phyloP scores from a whole-genome alignment of 2,888 invertebrate species.

The Mellilla xanthometata region DNA sequence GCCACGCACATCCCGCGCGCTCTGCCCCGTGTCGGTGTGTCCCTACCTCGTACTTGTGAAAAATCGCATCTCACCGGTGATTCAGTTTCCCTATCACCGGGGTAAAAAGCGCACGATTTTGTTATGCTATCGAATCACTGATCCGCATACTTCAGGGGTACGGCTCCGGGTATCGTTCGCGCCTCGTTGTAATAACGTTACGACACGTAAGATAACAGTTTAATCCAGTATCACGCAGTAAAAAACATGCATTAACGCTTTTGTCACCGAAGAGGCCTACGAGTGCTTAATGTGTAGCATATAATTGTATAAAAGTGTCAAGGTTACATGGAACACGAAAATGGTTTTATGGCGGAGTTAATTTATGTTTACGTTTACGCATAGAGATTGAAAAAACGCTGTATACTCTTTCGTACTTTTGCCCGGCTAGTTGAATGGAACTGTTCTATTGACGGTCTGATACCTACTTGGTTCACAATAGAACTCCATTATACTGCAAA shows the following conservation, averaged over 20 bases:
- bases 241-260: conserved; percentile 73
- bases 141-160: conserved; percentile 41
- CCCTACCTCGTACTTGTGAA: conserved; percentile 44
- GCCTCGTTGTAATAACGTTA: conserved; percentile 62
- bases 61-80: conserved; percentile 36
- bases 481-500: conserved; percentile 3
- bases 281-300: conserved; percentile 48
- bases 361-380: conserved; percentile 25
- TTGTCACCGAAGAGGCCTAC: conserved; percentile 42
- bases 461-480: conserved; percentile 1
- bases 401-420: conserved; percentile 9
- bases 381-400: conserved; percentile 12
- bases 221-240: conserved; percentile 73
- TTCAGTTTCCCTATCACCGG: conserved; percentile 34
- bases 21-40: conserved; percentile 60
- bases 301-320: conserved; percentile 51
- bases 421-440: conserved; percentile 10
- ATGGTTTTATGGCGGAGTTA: conserved; percentile 33
- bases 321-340: conserved; percentile 49
- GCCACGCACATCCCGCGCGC: conserved; percentile 69
- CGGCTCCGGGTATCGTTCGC: conserved; percentile 42
- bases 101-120: conserved; percentile 36
- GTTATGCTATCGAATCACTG: conserved; percentile 66
- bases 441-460: conserved; percentile 4
- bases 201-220: conserved; percentile 70